phyloP scores from a whole-genome alignment of 2,888 invertebrate species.

The Sycophila texana region DNA sequence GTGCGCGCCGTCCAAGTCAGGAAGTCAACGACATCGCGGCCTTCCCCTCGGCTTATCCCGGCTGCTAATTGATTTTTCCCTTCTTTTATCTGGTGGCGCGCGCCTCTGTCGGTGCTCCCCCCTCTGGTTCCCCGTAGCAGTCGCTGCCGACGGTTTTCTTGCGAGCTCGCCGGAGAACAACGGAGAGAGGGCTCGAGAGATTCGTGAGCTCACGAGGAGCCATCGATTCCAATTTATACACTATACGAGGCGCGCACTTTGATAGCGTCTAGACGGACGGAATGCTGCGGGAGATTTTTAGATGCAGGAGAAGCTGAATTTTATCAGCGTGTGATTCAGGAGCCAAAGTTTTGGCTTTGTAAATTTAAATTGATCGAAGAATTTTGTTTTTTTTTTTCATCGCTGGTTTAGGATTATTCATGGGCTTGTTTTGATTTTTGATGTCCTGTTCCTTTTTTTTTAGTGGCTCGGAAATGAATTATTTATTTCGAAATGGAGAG shows the following conservation, averaged over 20 bases:
- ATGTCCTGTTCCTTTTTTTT: too few relatives aligned
- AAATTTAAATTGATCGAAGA: too few relatives aligned
- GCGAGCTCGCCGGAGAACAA: neutral
- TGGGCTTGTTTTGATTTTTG: too few relatives aligned
- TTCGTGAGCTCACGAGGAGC: neutral
- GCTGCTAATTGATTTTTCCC: slow-evolving; percentile 39
- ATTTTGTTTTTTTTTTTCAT: too few relatives aligned
- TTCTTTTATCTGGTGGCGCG: neutral
- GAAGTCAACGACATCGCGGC: slow-evolving; percentile 31
- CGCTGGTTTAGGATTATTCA: too few relatives aligned
- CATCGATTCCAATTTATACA: slow-evolving; percentile 49
- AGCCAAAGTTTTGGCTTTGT: too few relatives aligned
- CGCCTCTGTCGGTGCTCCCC: neutral
- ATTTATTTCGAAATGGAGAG: too few relatives aligned
- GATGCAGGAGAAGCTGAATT: neutral
- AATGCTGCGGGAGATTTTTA: neutral
- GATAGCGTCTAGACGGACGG: neutral
- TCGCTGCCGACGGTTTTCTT: neutral
- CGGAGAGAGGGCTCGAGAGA: neutral
- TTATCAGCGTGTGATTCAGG: too few relatives aligned
- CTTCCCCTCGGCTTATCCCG: neutral
- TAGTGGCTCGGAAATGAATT: too few relatives aligned
- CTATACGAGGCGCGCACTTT: neutral
- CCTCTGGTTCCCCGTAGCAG: neutral
- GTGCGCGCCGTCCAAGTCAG: too few relatives aligned